Evolutionary conservation across 1,140 invertebrate genomes (phyloP).

Genomic region (Bombus turneri): DNA sequence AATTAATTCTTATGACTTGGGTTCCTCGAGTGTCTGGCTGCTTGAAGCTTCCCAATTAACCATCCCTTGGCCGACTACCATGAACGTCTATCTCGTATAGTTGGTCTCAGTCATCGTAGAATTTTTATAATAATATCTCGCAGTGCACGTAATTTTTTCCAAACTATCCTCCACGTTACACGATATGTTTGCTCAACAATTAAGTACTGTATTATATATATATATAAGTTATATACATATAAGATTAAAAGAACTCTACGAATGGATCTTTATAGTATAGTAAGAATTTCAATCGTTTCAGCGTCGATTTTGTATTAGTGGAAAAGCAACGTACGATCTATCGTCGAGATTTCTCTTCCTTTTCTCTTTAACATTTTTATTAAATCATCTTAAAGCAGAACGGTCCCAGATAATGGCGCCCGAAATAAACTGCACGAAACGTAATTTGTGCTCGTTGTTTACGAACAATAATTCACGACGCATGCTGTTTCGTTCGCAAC

Average conservation of each 20-base stretch:
- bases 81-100: not conserved
- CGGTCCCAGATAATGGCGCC: not conserved
- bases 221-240: no score
- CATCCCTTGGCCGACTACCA: not conserved
- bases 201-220: no score
- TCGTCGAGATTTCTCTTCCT: not conserved
- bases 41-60: not conserved
- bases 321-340: not conserved
- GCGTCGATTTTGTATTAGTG: not conserved
- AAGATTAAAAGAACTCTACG: no score
- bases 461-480: slow-evolving; percentile 24
- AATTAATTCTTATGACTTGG: not conserved
- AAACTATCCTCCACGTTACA: no score
- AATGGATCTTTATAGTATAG: not conserved
- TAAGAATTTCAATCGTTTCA: not conserved
- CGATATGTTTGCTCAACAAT: no score
- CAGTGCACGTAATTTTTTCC: no score
- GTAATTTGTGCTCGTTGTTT: slow-evolving; percentile 13
- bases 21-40: not conserved
- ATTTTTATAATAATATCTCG: no score
- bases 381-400: not conserved
- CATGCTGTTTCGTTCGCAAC: slow-evolving; percentile 9
- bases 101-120: not conserved
- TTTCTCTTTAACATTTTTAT: not conserved
- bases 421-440: slow-evolving; percentile 1